phyloP scores from a whole-genome alignment of 2,797 vertebrate genomes.

The Danio tinwini region DNA sequence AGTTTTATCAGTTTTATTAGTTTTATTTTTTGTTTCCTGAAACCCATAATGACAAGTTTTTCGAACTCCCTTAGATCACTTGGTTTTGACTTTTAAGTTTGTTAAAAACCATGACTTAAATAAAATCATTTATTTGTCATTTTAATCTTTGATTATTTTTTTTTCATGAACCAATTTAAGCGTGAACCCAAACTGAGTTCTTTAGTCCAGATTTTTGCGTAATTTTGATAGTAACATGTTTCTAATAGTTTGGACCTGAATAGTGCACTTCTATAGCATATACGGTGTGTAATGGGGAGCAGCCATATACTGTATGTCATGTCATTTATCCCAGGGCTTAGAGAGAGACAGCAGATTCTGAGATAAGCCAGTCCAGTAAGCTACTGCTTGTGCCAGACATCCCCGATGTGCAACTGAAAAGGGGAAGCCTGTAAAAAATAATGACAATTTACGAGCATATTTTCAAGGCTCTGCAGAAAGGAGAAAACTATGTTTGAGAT shows the following conservation, averaged over 20 bases:
- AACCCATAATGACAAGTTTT: too few relatives aligned
- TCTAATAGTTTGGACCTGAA: conserved; percentile 54
- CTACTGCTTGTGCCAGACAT: conserved; percentile 56
- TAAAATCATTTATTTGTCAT: too few relatives aligned
- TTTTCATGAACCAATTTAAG: too few relatives aligned
- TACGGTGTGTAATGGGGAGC: conserved; percentile 44
- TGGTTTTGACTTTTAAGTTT: too few relatives aligned
- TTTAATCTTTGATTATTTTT: too few relatives aligned
- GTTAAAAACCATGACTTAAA: too few relatives aligned
- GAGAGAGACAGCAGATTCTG: neutral
- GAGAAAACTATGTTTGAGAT: conserved; percentile 61
- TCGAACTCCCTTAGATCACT: too few relatives aligned
- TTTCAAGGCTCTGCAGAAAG: conserved; percentile 67
- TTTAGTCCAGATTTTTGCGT: neutral
- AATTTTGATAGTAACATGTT: conserved; percentile 53
- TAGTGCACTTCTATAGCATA: conserved; percentile 50
- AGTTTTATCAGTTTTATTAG: too few relatives aligned
- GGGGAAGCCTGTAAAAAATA: conserved; percentile 76
- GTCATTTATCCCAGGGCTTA: conserved; percentile 60
- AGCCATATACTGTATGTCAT: conserved; percentile 64
- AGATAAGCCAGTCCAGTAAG: conserved; percentile 44
- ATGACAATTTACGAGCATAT: conserved; percentile 73
- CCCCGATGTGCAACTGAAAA: conserved; percentile 69
- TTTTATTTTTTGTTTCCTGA: too few relatives aligned
- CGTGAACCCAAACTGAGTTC: neutral